Evolutionary conservation across 2,888 invertebrate genomes (phyloP).

Genomic region (Stenolophus ochropezus): DNA sequence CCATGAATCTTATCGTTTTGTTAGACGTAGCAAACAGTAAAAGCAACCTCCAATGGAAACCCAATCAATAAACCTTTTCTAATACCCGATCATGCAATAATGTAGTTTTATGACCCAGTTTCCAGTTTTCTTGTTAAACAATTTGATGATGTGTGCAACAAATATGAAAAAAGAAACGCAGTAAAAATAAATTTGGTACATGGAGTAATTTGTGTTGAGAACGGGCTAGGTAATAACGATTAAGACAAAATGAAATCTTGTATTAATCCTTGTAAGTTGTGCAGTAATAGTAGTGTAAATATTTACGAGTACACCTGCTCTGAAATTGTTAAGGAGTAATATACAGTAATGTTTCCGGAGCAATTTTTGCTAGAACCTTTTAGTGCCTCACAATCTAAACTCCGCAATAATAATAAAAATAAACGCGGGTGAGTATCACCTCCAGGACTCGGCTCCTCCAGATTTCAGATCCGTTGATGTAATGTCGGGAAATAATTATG

Average conservation of each 20-base stretch:
- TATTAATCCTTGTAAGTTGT: not conserved
- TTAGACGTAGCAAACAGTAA: too few species aligned
- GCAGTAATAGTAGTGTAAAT: too few species aligned
- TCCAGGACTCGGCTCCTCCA: not conserved
- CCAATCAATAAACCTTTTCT: too few species aligned
- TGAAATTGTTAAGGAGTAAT: not conserved
- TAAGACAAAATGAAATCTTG: not conserved
- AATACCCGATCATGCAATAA: too few species aligned
- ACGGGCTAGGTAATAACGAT: not conserved
- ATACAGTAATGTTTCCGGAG: not conserved
- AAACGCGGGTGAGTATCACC: not conserved
- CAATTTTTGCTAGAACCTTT: not conserved
- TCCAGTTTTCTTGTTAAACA: too few species aligned
- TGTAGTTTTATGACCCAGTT: too few species aligned
- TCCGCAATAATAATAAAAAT: not conserved
- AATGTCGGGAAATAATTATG: constrained; percentile 57
- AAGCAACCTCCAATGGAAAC: too few species aligned
- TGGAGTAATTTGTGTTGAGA: not conserved
- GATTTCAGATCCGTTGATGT: constrained; percentile 33
- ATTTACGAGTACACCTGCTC: not conserved
- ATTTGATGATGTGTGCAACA: too few species aligned
- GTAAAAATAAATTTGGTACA: too few species aligned
- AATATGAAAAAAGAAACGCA: too few species aligned
- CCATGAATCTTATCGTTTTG: too few species aligned
- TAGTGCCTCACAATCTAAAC: not conserved